Conservation (phyloP, 2,888 invertebrate species). For the Aspidiotus destructor region DNA sequence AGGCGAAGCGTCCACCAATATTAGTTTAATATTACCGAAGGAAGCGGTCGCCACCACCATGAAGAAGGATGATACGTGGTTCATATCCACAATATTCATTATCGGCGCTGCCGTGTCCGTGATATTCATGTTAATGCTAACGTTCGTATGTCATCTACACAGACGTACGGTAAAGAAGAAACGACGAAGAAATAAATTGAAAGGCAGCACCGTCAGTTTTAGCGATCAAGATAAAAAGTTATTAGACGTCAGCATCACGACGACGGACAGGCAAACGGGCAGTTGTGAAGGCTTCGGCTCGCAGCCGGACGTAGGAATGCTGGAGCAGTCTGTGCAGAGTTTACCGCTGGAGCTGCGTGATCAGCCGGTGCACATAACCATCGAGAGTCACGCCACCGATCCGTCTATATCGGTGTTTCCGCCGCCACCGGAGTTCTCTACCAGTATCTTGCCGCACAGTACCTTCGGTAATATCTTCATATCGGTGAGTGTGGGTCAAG, state of each 20-base stretch:
- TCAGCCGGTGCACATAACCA: constrained; percentile 46
- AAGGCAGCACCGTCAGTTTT: constrained; percentile 70
- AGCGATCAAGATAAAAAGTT: constrained; percentile 82
- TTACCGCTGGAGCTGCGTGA: constrained; percentile 41
- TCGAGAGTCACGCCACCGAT: constrained; percentile 44
- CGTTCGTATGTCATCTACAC: constrained; percentile 37
- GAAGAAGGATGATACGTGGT: constrained; percentile 60
- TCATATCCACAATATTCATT: constrained; percentile 60
- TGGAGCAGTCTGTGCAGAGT: constrained; percentile 40
- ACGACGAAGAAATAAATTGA: constrained; percentile 51
- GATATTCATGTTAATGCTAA: constrained; percentile 52
- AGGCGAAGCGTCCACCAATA: constrained; percentile 47
- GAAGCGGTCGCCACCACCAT: constrained; percentile 69
- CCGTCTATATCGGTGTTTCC: constrained; percentile 43
- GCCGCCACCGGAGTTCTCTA: constrained; percentile 51
- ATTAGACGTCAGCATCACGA: constrained; percentile 67
- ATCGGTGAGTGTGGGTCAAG: constrained; percentile 67
- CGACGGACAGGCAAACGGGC: constrained; percentile 42
- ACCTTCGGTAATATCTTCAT: constrained; percentile 71
- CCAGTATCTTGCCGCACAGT: constrained; percentile 42
- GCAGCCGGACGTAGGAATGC: constrained; percentile 50
- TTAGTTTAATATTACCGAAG: constrained; percentile 55
- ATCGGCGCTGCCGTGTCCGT: constrained; percentile 61
- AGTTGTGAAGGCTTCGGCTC: constrained; percentile 59
- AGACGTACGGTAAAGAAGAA: constrained; percentile 42